These are phyloP conservation scores for Threskiornis aethiopicus DNA, from an alignment of 2,797 vertebrate species.

Conservation along the genomic window DNA sequence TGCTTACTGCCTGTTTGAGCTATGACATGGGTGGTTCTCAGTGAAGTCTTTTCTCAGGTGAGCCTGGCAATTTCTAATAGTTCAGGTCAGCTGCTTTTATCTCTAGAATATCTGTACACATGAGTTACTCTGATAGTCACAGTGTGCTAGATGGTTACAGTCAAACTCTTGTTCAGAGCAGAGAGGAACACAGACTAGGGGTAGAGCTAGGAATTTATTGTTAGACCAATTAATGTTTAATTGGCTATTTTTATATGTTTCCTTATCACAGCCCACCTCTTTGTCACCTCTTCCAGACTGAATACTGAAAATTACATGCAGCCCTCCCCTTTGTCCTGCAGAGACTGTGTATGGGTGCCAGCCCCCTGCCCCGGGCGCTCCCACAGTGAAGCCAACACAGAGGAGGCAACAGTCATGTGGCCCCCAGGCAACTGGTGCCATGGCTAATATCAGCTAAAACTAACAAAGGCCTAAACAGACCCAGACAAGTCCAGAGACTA, in stretches of 20 bases:
- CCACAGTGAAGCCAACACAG: background rate
- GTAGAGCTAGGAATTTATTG: background rate
- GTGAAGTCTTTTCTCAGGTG: background rate
- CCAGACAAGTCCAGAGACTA: background rate
- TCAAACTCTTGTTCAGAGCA: background rate
- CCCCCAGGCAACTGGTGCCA: background rate
- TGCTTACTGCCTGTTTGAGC: background rate
- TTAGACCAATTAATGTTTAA: background rate
- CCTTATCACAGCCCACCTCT: fast-evolving
- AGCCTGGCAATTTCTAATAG: background rate
- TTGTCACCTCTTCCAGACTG: background rate
- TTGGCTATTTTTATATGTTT: background rate
- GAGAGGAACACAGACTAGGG: background rate
- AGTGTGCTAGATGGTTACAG: background rate
- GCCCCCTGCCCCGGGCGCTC: too few species aligned
- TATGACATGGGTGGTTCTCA: background rate
- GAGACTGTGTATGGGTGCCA: fast-evolving
- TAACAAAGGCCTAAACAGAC: background rate
- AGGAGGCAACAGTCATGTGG: background rate
- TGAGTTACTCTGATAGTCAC: background rate
- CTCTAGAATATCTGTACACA: background rate
- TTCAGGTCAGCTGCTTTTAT: background rate
- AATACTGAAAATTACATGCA: background rate
- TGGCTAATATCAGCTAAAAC: background rate
- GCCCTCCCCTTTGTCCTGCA: background rate